Percentiles rank a stretch among this genome's conserved stretches.
Conservation (phyloP, 53 echinoderm and acorn worm genomes). For the Echinometra lucunter region DNA sequence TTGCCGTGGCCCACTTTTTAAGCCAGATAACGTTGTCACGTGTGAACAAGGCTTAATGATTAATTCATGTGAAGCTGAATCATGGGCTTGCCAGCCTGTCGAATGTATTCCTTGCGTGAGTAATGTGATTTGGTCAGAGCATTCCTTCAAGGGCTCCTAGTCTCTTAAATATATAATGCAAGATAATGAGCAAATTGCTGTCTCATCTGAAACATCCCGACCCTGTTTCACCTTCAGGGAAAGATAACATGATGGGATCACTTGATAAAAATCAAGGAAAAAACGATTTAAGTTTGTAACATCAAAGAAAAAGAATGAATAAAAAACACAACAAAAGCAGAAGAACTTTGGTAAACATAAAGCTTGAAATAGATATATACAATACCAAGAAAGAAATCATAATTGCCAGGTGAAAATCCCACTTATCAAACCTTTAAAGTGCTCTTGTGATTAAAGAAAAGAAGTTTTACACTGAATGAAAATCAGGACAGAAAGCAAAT, state of each 20-base stretch:
- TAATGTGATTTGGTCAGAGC: slow-evolving; percentile 25
- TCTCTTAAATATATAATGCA: not conserved
- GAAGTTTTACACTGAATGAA: too few relatives aligned
- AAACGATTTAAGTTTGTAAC: not conserved
- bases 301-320: too few relatives aligned
- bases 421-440: too few relatives aligned
- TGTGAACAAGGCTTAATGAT: not conserved
- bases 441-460: too few relatives aligned
- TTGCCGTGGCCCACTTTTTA: not conserved
- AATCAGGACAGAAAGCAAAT: too few relatives aligned
- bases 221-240: not conserved
- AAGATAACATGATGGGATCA: not conserved
- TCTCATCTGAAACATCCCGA: not conserved
- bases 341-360: too few relatives aligned
- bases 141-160: slow-evolving; percentile 1
- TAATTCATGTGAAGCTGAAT: slow-evolving; percentile 33
- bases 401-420: too few relatives aligned
- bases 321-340: too few relatives aligned
- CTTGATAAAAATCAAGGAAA: not conserved
- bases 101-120: not conserved
- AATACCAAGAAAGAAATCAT: too few relatives aligned
- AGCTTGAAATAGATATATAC: too few relatives aligned
- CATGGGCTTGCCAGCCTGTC: not conserved
- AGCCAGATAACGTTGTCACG: not conserved
- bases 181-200: slow-evolving; percentile 26